Evolutionary conservation across 2,888 invertebrate genomes (phyloP).

Genomic region (Entomobrya multifasciata): DNA sequence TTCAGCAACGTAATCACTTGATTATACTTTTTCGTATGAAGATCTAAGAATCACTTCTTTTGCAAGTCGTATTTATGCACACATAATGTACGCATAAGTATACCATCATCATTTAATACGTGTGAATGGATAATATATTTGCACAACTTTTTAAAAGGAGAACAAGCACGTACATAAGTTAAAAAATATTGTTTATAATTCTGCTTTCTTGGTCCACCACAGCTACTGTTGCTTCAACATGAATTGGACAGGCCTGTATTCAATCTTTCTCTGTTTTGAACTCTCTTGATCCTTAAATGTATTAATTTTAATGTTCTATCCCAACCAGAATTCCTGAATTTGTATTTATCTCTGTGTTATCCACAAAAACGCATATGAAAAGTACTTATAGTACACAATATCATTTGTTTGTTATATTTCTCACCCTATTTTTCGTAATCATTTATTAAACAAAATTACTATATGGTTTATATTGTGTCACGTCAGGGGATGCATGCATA

Average conservation of each 20-base stretch:
- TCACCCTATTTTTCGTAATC: conserved; percentile 68
- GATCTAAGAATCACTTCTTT: not conserved
- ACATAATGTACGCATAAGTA: not conserved
- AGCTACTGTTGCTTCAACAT: not conserved
- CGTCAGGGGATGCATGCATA: conserved; percentile 14
- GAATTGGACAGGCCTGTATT: not conserved
- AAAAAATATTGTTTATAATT: conserved; percentile 9
- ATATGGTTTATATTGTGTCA: conserved; percentile 45
- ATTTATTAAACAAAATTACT: conserved; percentile 69
- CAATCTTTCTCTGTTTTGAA: conserved; percentile 25
- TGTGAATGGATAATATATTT: conserved; percentile 10
- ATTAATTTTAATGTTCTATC: conserved; percentile 62
- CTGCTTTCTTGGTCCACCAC: conserved; percentile 27
- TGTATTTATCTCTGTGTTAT: not conserved
- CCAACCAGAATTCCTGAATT: conserved; percentile 59
- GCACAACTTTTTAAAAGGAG: conserved; percentile 35
- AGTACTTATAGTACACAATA: conserved; percentile 16
- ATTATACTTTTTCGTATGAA: conserved; percentile 39
- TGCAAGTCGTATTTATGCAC: not conserved
- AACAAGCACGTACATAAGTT: conserved; percentile 34
- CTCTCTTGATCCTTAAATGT: conserved; percentile 59
- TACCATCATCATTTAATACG: not conserved
- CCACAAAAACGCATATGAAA: not conserved
- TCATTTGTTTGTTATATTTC: conserved; percentile 71
- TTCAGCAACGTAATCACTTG: conserved; percentile 66